Evolutionary conservation across 2,888 invertebrate genomes (phyloP).

Genomic region (Ochropacha duplaris): DNA sequence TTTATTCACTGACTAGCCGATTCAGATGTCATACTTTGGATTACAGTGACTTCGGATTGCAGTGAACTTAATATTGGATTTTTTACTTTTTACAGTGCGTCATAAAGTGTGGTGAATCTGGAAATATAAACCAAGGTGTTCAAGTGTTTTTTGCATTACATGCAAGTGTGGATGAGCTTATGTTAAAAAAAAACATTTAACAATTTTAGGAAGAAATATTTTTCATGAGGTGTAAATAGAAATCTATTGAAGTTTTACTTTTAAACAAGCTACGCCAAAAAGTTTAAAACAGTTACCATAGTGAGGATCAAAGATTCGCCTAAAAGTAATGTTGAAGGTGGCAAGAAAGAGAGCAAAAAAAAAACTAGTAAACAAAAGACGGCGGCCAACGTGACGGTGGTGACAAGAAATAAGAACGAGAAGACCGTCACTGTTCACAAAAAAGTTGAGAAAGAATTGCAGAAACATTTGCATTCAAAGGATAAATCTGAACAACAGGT

Average conservation of each 20-base stretch:
- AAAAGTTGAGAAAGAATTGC: constrained; percentile 55
- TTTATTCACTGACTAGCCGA: constrained; percentile 49
- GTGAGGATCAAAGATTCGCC: constrained; percentile 86
- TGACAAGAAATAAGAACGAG: constrained; percentile 72
- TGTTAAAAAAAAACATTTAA: background rate
- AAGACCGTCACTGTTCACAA: constrained; percentile 57
- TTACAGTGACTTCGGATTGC: constrained; percentile 80
- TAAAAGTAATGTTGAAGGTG: constrained; percentile 84
- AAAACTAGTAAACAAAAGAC: constrained; percentile 84
- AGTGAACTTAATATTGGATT: constrained; percentile 78
- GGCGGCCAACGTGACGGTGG: constrained; percentile 77
- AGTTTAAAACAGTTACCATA: constrained; percentile 82
- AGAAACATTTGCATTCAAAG: constrained; percentile 56
- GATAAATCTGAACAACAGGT: constrained; percentile 63
- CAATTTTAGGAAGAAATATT: background rate
- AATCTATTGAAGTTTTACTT: constrained; percentile 5
- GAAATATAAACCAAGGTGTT: background rate
- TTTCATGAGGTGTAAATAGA: background rate
- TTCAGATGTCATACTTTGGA: constrained; percentile 60
- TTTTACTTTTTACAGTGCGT: constrained; percentile 43
- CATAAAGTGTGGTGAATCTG: background rate
- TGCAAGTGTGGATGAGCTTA: background rate
- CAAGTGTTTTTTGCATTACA: background rate
- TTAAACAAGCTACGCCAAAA: constrained; percentile 19
- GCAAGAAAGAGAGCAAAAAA: constrained; percentile 85